Evolutionary conservation across 2,888 invertebrate genomes (phyloP).

Genomic region (Eulithis testata): DNA sequence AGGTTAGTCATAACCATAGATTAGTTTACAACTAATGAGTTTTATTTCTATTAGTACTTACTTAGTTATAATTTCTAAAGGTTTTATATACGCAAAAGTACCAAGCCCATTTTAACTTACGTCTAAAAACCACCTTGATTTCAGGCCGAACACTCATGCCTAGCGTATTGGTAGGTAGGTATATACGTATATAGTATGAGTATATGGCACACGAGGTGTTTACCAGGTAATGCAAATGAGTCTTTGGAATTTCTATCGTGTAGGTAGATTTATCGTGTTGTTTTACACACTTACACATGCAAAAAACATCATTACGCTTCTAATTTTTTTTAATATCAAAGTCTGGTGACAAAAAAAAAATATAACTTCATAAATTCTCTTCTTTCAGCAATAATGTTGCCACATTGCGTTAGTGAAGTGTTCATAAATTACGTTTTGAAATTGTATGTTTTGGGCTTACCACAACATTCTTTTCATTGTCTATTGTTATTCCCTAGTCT

Average conservation of each 20-base stretch:
- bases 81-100: no score
- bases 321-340: not conserved
- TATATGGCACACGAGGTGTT: not conserved
- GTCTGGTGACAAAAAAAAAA: not conserved
- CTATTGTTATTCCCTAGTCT: constrained; percentile 2
- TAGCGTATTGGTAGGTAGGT: not conserved
- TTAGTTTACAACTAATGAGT: not conserved
- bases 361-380: not conserved
- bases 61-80: no score
- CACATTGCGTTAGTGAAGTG: constrained; percentile 4
- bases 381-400: not conserved
- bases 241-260: not conserved
- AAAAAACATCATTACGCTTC: not conserved
- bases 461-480: constrained; percentile 12
- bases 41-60: no score
- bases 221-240: not conserved
- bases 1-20: constrained; percentile 81
- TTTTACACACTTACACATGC: not conserved
- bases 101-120: not conserved
- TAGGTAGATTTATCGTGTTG: not conserved
- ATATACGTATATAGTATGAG: no score
- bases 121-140: not conserved
- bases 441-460: constrained; percentile 6
- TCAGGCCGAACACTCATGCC: not conserved
- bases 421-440: constrained; percentile 12